Base-by-base conservation (phyloP, 2,113 vertebrate species). In the Suncus etruscus region DNA sequence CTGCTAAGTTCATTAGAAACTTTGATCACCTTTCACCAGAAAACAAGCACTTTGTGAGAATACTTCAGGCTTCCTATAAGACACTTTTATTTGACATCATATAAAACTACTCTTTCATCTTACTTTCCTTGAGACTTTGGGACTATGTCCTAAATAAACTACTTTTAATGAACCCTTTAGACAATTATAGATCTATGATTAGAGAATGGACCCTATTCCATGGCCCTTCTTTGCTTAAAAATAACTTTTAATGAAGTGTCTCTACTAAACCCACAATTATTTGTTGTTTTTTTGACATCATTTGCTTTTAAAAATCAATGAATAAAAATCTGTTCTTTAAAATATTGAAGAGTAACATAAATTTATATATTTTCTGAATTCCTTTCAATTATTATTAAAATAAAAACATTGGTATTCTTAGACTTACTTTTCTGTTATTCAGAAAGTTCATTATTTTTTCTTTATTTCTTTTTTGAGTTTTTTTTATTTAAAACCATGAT, bases 21-120 rank as follows among this genome's bases (percentile, higher is more conserved):
- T 80, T 31, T 63, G 9, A 79, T 73, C 0, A 31, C 22, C 31
- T 84, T 70, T 15, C 7, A 24, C 27, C 16, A 29, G 20, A 86
- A 3, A 18, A 81, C 14, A 32, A 84, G 29, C 25, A 47, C 20
- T 22, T 39, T 29, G 12, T 54, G 14, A 80, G 63, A 89, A 39
- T 18, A 47, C 22, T 4, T 6, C 50, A 16, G 0, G 0, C 3
- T 11, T 31, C 1, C 0, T 39, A 2, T 51, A 79, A 72, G 54
- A 69, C 47, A 47, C 51, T 72, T n/a, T 90, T 1, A 20, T 47
- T 18, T 82, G 1, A 15, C 47, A 3, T n/a, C 24, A 1, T 48
- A 25, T 31, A 50, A 54, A 0, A 45, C 18, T 5, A 45, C 12
- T 0, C 11, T 85, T 74, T 73, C 2, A 12, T 31, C 29, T 27